Percentiles rank a stretch among this genome's conserved stretches.
Evolutionary conservation across 2,113 vertebrate species (phyloP).

Genomic region (Heloderma charlesbogerti): DNA sequence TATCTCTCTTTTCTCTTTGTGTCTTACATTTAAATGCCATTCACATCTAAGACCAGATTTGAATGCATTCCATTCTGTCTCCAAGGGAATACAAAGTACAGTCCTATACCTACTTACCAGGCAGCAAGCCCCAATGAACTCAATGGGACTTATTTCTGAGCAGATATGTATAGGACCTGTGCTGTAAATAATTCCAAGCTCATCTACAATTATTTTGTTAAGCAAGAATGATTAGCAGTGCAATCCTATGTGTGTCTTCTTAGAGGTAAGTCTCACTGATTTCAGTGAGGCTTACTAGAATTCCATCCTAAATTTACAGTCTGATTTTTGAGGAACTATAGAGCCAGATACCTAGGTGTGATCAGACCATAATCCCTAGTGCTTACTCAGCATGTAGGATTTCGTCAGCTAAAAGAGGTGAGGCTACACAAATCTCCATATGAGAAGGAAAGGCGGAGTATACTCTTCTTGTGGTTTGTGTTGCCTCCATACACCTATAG

Average conservation of each 20-base stretch:
- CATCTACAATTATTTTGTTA: neutral
- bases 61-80: neutral
- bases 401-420: neutral
- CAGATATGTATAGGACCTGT: neutral
- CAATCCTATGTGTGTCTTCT: no score
- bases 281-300: no score
- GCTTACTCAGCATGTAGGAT: neutral
- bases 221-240: neutral
- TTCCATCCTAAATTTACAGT: neutral
- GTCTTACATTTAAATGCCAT: neutral
- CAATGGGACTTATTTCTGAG: no score
- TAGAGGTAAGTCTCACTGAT: no score
- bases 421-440: neutral
- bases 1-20: neutral
- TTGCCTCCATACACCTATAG: neutral
- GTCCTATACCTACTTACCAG: no score
- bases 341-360: neutral
- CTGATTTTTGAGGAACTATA: neutral
- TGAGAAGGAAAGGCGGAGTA: neutral
- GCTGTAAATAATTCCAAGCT: neutral
- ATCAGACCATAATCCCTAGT: neutral
- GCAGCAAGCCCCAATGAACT: neutral
- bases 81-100: neutral
- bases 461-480: neutral
- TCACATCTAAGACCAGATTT: neutral